Conservation (phyloP, 2,888 invertebrate genomes). For the Dione juno region DNA sequence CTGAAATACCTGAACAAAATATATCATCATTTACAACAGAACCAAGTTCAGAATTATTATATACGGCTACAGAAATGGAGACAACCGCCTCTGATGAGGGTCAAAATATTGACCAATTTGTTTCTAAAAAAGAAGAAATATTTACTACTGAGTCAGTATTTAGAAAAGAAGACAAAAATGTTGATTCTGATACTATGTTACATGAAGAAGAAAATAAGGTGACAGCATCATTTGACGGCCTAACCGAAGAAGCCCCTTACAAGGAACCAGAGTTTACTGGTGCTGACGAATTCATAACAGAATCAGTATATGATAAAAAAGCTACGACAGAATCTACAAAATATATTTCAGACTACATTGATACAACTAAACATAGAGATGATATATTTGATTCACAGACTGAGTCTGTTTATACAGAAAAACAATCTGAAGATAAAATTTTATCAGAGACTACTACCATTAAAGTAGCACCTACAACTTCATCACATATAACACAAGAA, state of each 20-base stretch:
- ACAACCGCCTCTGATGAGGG: constrained; percentile 41
- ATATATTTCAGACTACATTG: constrained; percentile 40
- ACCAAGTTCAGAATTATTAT: constrained; percentile 25
- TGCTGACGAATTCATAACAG: constrained; percentile 9
- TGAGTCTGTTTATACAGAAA: constrained; percentile 38
- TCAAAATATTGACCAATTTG: constrained; percentile 32
- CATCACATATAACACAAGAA: constrained; percentile 38
- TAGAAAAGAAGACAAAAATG: constrained; percentile 47
- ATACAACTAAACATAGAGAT: constrained; percentile 42
- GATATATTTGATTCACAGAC: constrained; percentile 50
- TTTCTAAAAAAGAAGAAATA: constrained; percentile 46
- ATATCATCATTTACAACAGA: constrained; percentile 38
- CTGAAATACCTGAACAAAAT: constrained; percentile 43
- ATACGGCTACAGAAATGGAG: constrained; percentile 37
- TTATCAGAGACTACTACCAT: constrained; percentile 3
- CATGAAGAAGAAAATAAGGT: constrained; percentile 39
- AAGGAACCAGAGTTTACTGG: constrained; percentile 19
- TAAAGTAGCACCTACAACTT: constrained; percentile 7
- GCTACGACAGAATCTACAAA: constrained; percentile 27
- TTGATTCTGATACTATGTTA: constrained; percentile 38
- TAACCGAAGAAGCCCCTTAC: constrained; percentile 25
- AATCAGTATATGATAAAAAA: constrained; percentile 13
- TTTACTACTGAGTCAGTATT: constrained; percentile 51
- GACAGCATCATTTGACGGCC: constrained; percentile 33
- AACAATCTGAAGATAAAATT: constrained; percentile 14